These are phyloP conservation scores for Takifugu bimaculatus DNA, from an alignment of 2,113 vertebrate genomes.

Conservation along the genomic window DNA sequence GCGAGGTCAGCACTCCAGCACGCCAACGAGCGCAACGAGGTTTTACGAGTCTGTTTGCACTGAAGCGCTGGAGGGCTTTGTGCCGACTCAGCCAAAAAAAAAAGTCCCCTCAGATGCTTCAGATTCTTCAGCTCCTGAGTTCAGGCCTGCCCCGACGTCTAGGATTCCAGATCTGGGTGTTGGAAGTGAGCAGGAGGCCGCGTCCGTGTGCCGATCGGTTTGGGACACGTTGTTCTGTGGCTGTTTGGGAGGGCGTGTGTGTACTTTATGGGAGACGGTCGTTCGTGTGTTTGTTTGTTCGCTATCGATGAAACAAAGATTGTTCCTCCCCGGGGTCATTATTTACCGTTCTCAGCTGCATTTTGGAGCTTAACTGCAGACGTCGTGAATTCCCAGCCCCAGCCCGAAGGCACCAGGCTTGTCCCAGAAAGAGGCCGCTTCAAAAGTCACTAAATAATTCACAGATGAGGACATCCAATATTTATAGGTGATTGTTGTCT, in stretches of 20 bases:
- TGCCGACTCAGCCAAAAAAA: not conserved
- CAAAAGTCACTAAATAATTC: constrained; percentile 49
- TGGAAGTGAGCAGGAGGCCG: not conserved
- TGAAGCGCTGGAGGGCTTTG: not conserved
- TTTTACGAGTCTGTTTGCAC: constrained; percentile 15
- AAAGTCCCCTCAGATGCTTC: too few relatives aligned
- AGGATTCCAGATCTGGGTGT: not conserved
- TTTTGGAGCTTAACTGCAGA: constrained; percentile 12
- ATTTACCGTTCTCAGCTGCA: constrained; percentile 5
- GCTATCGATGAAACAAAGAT: constrained; percentile 4
- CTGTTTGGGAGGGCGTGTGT: constrained; percentile 8
- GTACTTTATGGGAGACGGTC: not conserved
- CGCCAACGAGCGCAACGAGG: not conserved
- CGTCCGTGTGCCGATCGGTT: constrained; percentile 21
- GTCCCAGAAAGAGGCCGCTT: constrained; percentile 31
- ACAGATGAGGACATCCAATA: constrained; percentile 42
- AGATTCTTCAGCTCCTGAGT: not conserved
- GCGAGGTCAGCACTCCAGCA: not conserved
- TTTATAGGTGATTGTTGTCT: constrained; percentile 43
- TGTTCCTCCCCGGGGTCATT: constrained; percentile 3
- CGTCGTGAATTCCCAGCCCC: not conserved
- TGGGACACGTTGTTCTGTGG: constrained; percentile 42
- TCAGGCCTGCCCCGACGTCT: not conserved
- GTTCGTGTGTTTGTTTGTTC: not conserved
- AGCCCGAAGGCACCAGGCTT: not conserved